Percentiles rank a stretch among this genome's conserved stretches.
These are phyloP conservation scores for Apaloderma vittatum DNA, from an alignment of 2,113 vertebrate species.

Conservation along the genomic window DNA sequence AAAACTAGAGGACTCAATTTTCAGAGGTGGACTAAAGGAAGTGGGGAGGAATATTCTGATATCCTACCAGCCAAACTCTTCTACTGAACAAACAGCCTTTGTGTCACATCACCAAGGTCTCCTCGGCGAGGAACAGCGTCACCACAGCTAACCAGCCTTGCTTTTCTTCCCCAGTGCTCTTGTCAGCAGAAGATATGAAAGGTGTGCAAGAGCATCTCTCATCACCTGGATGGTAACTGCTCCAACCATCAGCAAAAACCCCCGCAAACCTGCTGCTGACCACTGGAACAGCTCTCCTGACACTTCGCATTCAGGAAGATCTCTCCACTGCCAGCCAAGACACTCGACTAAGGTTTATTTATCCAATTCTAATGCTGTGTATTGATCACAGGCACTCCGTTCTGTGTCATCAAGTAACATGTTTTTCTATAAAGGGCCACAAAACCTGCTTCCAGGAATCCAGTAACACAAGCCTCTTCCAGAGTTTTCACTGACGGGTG, in stretches of 20 bases:
- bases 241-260: background rate
- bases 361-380: fast-evolving
- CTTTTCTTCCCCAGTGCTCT: background rate
- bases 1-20: background rate
- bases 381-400: background rate
- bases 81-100: background rate
- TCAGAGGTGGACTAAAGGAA: background rate
- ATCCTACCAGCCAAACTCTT: no score
- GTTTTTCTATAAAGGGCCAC: background rate
- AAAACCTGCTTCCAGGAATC: conserved; percentile 38
- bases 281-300: background rate
- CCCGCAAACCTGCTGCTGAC: background rate
- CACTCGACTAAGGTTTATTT: background rate
- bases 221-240: background rate
- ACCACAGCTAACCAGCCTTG: background rate
- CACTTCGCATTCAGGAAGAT: background rate
- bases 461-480: background rate
- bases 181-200: background rate
- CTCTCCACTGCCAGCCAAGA: background rate
- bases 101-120: background rate
- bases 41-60: background rate
- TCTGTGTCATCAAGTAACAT: background rate
- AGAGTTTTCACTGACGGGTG: conserved; percentile 22
- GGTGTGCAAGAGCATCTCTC: background rate
- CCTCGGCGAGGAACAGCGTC: background rate